Evolutionary conservation across 2,888 invertebrate genomes (phyloP).

Genomic region (Diarsia dahlii): DNA sequence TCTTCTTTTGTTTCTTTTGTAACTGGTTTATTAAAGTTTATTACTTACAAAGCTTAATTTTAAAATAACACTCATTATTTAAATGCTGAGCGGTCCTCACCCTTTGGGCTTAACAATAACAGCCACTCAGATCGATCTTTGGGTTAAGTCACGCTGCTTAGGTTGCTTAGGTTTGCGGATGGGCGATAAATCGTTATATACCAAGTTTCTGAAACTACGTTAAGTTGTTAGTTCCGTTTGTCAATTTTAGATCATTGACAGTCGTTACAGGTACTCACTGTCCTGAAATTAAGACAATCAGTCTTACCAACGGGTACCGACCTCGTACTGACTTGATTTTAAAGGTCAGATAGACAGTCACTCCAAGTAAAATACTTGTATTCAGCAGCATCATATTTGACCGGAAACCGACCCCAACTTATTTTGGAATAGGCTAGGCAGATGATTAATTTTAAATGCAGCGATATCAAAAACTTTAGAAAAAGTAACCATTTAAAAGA

Average conservation of each 20-base stretch:
- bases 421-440: too few relatives aligned
- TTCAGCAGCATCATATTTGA: too few relatives aligned
- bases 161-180: not conserved
- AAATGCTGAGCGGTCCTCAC: not conserved
- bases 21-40: too few relatives aligned
- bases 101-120: not conserved
- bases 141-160: not conserved
- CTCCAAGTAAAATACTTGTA: too few relatives aligned
- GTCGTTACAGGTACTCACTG: not conserved
- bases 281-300: too few relatives aligned
- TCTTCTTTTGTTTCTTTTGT: slow-evolving; percentile 4
- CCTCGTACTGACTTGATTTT: not conserved
- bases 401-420: too few relatives aligned
- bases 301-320: too few relatives aligned
- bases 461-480: not conserved
- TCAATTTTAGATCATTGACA: not conserved
- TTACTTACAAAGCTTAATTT: too few relatives aligned
- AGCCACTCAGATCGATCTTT: not conserved
- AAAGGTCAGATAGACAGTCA: not conserved
- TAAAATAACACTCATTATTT: not conserved
- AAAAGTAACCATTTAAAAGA: not conserved
- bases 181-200: too few relatives aligned
- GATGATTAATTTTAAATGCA: not conserved
- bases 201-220: not conserved
- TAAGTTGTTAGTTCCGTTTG: not conserved